Conservation (phyloP, 2,797 vertebrate genomes). For the Ceyx erithaca region DNA sequence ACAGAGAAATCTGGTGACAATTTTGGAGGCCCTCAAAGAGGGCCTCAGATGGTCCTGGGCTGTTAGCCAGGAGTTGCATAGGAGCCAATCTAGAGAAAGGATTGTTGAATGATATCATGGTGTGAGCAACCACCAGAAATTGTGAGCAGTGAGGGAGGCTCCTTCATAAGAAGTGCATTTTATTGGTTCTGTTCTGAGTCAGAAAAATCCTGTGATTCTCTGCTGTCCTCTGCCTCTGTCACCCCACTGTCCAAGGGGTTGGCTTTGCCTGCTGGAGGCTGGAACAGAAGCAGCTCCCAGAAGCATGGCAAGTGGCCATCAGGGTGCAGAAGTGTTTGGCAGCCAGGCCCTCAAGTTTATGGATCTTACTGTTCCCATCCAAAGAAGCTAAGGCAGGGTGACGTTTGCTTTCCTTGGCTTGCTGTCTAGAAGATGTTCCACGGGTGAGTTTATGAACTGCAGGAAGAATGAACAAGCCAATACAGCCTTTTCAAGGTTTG, state of each 20-base stretch:
- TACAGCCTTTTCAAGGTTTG: conserved; percentile 42
- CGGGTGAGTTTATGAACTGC: not conserved
- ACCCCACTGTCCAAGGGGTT: not conserved
- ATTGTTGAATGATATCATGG: rapidly evolving
- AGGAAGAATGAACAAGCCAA: conserved; percentile 22
- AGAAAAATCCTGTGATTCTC: not conserved
- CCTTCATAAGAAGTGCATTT: not conserved
- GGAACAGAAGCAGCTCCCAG: not conserved
- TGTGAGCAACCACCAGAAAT: not conserved
- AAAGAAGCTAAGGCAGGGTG: not conserved
- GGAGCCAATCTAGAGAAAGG: not conserved
- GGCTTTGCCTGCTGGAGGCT: not conserved
- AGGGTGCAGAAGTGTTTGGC: not conserved
- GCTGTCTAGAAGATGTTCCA: not conserved
- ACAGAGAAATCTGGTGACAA: not conserved
- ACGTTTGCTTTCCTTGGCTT: not conserved
- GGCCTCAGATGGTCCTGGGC: not conserved
- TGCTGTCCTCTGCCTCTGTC: not conserved
- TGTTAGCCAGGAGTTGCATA: not conserved
- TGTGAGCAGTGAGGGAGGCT: not conserved
- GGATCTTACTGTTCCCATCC: not conserved
- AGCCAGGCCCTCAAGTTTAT: not conserved
- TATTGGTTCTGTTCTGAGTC: not conserved
- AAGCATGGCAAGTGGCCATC: not conserved
- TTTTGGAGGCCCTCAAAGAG: not conserved